These are phyloP conservation scores for Clarias magur DNA, from an alignment of 2,113 vertebrate species.

Conservation along the genomic window DNA sequence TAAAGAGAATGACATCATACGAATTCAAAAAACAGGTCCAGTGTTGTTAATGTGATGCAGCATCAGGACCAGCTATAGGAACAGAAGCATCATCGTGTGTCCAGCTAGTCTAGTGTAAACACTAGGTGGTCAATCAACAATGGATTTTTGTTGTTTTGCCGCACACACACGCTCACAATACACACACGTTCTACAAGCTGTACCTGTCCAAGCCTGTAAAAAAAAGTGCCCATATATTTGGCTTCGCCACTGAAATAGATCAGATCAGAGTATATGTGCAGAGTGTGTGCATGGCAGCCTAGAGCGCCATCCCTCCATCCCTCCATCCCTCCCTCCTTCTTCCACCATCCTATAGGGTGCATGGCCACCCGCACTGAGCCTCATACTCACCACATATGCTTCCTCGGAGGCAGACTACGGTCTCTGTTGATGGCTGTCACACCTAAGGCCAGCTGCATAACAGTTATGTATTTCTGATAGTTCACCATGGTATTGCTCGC, in stretches of 20 bases:
- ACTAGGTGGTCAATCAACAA: neutral
- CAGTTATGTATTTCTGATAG: slow-evolving; percentile 99
- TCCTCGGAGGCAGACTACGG: slow-evolving; percentile 92
- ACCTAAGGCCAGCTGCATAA: slow-evolving; percentile 98
- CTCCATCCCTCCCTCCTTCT: slow-evolving; percentile 18
- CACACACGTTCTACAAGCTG: slow-evolving; percentile 39
- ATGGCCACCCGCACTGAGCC: slow-evolving; percentile 62
- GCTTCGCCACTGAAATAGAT: slow-evolving; percentile 48
- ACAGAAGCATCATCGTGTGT: neutral
- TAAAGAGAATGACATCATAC: slow-evolving; percentile 10
- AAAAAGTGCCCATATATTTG: slow-evolving; percentile 46
- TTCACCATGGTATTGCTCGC: slow-evolving; percentile 91
- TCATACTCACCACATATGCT: slow-evolving; percentile 94
- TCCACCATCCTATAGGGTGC: slow-evolving; percentile 62
- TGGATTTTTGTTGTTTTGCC: neutral
- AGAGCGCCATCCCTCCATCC: slow-evolving; percentile 28
- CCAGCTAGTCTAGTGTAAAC: neutral
- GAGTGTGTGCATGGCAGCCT: slow-evolving; percentile 55
- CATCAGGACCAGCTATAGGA: neutral
- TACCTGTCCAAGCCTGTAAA: slow-evolving; percentile 56
- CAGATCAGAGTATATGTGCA: no score
- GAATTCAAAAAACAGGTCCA: neutral
- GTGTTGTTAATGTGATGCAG: neutral
- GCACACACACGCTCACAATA: neutral
- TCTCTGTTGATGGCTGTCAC: slow-evolving; percentile 97